Evolutionary conservation across 2,888 invertebrate species (phyloP).

Genomic region (Synergus gifuensis): DNA sequence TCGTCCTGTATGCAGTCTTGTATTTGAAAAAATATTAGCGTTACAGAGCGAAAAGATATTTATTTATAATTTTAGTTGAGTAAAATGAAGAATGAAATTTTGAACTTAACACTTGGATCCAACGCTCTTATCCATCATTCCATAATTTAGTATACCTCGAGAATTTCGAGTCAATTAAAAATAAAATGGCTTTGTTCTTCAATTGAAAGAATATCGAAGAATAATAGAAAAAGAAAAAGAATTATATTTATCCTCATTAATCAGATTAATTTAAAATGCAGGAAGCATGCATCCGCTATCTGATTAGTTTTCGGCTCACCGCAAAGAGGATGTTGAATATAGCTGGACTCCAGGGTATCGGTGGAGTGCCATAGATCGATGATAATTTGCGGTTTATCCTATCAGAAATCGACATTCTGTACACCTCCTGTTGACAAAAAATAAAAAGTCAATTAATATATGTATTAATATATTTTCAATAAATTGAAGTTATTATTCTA

Average conservation of each 20-base stretch:
- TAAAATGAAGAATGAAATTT: no score
- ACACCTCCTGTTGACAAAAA: not conserved
- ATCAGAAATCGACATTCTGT: not conserved
- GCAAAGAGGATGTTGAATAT: not conserved
- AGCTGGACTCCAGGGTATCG: not conserved
- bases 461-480: no score
- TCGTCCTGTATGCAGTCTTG: no score
- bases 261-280: constrained; percentile 18
- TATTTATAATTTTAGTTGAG: no score
- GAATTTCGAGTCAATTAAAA: not conserved
- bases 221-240: not conserved
- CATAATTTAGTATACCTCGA: not conserved
- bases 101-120: no score
- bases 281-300: constrained; percentile 14
- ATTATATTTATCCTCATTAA: not conserved
- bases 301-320: constrained; percentile 12
- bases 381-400: not conserved
- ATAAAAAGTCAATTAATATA: not conserved
- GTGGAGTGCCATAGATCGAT: not conserved
- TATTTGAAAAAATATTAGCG: no score
- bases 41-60: no score
- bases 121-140: no score
- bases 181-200: not conserved
- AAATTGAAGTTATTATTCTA: not conserved
- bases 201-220: not conserved